Base-by-base conservation (phyloP, 2,113 vertebrate species). In the Nothobranchius kuhntae region DNA sequence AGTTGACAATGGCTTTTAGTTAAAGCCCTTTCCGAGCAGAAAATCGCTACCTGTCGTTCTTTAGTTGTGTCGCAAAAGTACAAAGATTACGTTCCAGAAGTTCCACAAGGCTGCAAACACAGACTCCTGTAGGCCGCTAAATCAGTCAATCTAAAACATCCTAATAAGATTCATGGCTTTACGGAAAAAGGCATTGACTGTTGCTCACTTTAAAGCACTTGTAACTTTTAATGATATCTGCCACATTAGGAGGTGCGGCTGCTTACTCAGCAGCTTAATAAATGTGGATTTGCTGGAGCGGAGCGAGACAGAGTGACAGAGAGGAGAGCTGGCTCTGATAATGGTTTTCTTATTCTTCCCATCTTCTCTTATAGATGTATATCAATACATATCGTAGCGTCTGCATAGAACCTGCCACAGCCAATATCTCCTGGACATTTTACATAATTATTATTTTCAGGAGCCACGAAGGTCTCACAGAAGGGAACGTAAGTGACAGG, bases 361-460 rank as follows among this genome's bases (percentile, higher is more conserved):
- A 70, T 82, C 78, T 78, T 70, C 65, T 78, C 79, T 84, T 85
- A 75, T 75, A 85, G 89, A 91, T 91, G 85, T 85, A 89, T 89
- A 91, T 92, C 89, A 88, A 88, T 86, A 80, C 82, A 54, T 75
- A 85, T 76, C 53, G 55, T 56, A 15, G 78, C 30, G 68, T 81
- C 83, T 73, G 78, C 75, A 77, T 69, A 78, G 68, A 75, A 86
- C 79, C 86, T 85, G 85, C 85, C 84, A 87, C 74, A 85, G 86
- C 89, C 89, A 88, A 87, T 90, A 89, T 87, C 86, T 87, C 78
- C 77, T 71, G 83, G 76, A 87, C 89, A 91, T 93, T 92, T 92
- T 92, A 88, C 89, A 92, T 92, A 92, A 93, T 92, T 91, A 92
- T 92, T 92, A 91, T 92, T 92, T 93, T 89, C 90, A 87, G 85